Conservation (phyloP, 2,888 invertebrate species). For the Melanchra persicariae region DNA sequence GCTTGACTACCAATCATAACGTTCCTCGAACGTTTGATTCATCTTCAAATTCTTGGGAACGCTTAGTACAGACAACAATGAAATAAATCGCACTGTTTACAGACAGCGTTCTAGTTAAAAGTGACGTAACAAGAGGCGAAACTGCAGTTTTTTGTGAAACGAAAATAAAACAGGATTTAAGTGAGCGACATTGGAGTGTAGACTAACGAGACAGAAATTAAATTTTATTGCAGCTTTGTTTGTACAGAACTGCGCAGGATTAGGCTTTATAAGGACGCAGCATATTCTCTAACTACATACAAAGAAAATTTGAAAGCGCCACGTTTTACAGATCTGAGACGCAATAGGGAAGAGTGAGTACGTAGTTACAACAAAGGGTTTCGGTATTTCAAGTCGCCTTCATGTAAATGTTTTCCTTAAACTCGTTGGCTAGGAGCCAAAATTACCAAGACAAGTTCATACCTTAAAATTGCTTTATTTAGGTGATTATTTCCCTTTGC, state of each 20-base stretch:
- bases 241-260: constrained; percentile 34
- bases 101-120: constrained; percentile 36
- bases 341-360: constrained; percentile 67
- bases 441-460: constrained; percentile 64
- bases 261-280: constrained; percentile 31
- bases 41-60: constrained; percentile 52
- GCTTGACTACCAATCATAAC: constrained; percentile 24
- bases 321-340: constrained; percentile 66
- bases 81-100: constrained; percentile 56
- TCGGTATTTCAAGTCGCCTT: constrained; percentile 65
- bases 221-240: constrained; percentile 36
- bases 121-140: constrained; percentile 44
- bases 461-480: constrained; percentile 67
- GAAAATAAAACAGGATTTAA: constrained; percentile 33
- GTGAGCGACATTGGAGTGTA: constrained; percentile 17
- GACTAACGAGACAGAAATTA: constrained; percentile 39
- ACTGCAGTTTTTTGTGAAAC: constrained; percentile 35
- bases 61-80: constrained; percentile 60
- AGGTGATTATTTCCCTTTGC: constrained; percentile 58
- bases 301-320: constrained; percentile 37
- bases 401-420: constrained; percentile 79
- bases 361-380: constrained; percentile 74
- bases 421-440: constrained; percentile 77
- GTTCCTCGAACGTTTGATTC: constrained; percentile 53
- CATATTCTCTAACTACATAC: constrained; percentile 48